Evolutionary conservation across 2,113 vertebrate genomes (phyloP), one percentile per base, ranked within the genome.

Genomic region (Brachypodius melanocephalos): DNA sequence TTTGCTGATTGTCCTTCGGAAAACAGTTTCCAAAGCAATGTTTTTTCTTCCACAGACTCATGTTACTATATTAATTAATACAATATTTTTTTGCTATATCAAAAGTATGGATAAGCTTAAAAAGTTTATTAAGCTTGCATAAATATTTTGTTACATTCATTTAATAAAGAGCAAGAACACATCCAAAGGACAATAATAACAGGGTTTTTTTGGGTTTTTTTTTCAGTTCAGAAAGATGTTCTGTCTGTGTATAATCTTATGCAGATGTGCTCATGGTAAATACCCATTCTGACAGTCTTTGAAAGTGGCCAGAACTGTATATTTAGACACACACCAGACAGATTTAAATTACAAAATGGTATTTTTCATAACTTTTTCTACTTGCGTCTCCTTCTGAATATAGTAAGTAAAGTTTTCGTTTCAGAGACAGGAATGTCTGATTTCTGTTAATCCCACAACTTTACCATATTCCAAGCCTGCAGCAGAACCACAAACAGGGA

Each of bases 251-350:
- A 76, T 97, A 97, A 97, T 96, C 90, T 90, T 94, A 88, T 75
- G 87, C 96, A 98, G 96, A 97, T 97, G 97, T 97, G 79, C 67
- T 91, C 74, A 61, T 88, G 73, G 95, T 95, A 97, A 96, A 96
- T 94, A 93, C 28, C 49, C 57, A 40, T 43, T 79, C 88, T 95
- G 96, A 90, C 85, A 61, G 85, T 80, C 59, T 88, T 93, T 94
- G 96, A 94, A 96, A 97, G 86, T 93, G 85, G 69, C 96, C 96
- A 97, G 96, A 85, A 83, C 94, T 83, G 80, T 91, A 72, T 71
- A 95, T 72, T 95, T 86, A 95, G 69, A 94, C 73, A 59, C 75
- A 92, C 65, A 68, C 75, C 81, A 96, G 96, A 85, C 71, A 96
- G 75, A 92, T 85, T 95, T 89, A 95, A 96, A 95, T 96, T 96